Evolutionary conservation across 1,140 invertebrate genomes (phyloP).

Genomic region (Dreissena polymorpha): DNA sequence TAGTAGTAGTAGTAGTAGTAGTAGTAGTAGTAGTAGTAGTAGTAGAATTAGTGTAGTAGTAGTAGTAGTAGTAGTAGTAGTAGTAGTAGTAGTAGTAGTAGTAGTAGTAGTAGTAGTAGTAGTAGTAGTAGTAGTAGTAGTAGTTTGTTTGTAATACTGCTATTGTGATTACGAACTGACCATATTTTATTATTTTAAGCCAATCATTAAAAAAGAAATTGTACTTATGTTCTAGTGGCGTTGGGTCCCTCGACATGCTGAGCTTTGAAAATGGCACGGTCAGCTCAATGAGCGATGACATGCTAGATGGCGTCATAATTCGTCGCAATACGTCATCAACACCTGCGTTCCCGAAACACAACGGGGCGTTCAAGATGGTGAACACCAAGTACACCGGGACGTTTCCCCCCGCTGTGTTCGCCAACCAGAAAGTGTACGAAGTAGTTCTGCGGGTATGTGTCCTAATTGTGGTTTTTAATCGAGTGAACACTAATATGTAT

Average conservation of each 20-base stretch:
- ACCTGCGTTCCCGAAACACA: constrained; percentile 17
- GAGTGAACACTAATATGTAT: too few species aligned
- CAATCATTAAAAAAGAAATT: too few species aligned
- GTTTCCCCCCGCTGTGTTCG: constrained; percentile 19
- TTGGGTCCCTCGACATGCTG: constrained; percentile 19
- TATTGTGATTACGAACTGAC: too few species aligned
- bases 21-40: too few species aligned
- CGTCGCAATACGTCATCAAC: constrained; percentile 16
- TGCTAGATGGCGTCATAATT: constrained; percentile 25
- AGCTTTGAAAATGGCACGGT: constrained; percentile 42
- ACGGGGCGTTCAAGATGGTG: constrained; percentile 35
- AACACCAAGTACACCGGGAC: constrained; percentile 14
- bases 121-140: too few species aligned
- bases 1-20: too few species aligned
- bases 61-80: too few species aligned
- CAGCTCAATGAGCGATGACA: not conserved
- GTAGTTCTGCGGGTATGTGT: constrained; percentile 17
- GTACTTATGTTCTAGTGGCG: constrained; percentile 13
- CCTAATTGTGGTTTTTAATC: not conserved
- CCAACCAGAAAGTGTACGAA: constrained; percentile 24
- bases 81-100: too few species aligned
- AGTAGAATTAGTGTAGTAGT: too few species aligned
- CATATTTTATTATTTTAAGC: too few species aligned
- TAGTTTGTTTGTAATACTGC: too few species aligned
- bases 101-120: too few species aligned